Base-by-base conservation (phyloP, 92 coral and sea anemone genomes). In the Heteractis magnifica region DNA sequence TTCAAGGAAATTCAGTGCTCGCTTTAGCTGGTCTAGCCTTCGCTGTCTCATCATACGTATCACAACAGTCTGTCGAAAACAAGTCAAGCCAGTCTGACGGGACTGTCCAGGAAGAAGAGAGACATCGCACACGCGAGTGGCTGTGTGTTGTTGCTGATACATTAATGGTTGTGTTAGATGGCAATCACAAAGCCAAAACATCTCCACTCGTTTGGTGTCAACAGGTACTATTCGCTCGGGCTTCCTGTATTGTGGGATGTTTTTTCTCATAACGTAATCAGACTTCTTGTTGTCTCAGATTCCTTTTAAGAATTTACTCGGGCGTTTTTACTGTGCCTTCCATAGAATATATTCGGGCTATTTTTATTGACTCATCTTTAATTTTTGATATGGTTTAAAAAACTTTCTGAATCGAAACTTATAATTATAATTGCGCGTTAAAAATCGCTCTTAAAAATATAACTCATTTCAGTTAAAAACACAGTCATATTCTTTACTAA, bases 1-100 rank as follows among this genome's bases (percentile, higher is more conserved):
- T 93, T 18, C 98, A 95, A 79, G 98, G 95, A 21, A 95, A 93
- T 75, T 91, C 95, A 74, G 92, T 95, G 48, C 90, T 93, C 41
- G 97, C 95, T 26, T 91, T 95, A 19, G 95, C 98, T 18, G 98
- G 95, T 75, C 87, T 95, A 62, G 98, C 94, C 4, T 88, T 76
- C 21, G 95, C 98, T 20, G 92, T 93, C 83, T 91, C 90, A 12
- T 77, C 83, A 55, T 83, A 65, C 79, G 74, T 72, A 72, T 83
- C 91, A 13, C 90, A 85, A 74, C 89, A 80, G 41, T 75, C 79
- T 21, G 16, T 18, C 10, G 58, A 58, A 65, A 76, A 65, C 49
- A 79, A 81, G 74, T 82, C 87, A 82, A 16, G 49, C 79, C 65
- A 0, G 79, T 74, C 80, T 58, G 85, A 82, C 59, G 82, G 86